Conservation (phyloP, 2,888 invertebrate species). For the Mythimna vitellina region DNA sequence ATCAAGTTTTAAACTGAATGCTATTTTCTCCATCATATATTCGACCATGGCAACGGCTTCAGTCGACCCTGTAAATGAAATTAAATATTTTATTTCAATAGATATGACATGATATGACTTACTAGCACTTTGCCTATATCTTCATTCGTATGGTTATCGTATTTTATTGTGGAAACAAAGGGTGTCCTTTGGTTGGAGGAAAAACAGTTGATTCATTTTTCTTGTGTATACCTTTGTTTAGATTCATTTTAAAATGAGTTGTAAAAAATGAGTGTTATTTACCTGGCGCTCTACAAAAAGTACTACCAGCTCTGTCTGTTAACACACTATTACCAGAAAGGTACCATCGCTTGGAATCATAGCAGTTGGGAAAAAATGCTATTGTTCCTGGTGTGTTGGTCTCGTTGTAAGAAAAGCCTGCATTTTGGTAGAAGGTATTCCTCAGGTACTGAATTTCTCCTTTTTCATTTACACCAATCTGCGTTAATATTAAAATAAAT, state of each 20-base stretch:
- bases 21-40: slow-evolving; percentile 1
- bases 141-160: too few relatives aligned
- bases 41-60: neutral
- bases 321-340: neutral
- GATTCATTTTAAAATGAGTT: too few relatives aligned
- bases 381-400: neutral
- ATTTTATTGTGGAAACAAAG: too few relatives aligned
- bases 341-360: neutral
- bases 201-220: too few relatives aligned
- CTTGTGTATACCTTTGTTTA: too few relatives aligned
- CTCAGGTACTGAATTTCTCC: neutral
- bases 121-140: too few relatives aligned
- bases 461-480: neutral
- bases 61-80: neutral
- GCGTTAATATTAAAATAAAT: neutral
- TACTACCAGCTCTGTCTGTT: neutral
- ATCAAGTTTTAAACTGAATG: neutral
- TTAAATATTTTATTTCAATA: neutral
- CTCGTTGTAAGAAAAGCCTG: neutral
- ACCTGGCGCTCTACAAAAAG: neutral
- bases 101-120: too few relatives aligned
- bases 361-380: neutral
- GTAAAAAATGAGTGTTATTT: neutral
- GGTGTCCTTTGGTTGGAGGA: too few relatives aligned
- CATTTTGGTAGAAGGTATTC: neutral